Conservation (phyloP, 2,113 vertebrate genomes). For the Perognathus longimembris region DNA sequence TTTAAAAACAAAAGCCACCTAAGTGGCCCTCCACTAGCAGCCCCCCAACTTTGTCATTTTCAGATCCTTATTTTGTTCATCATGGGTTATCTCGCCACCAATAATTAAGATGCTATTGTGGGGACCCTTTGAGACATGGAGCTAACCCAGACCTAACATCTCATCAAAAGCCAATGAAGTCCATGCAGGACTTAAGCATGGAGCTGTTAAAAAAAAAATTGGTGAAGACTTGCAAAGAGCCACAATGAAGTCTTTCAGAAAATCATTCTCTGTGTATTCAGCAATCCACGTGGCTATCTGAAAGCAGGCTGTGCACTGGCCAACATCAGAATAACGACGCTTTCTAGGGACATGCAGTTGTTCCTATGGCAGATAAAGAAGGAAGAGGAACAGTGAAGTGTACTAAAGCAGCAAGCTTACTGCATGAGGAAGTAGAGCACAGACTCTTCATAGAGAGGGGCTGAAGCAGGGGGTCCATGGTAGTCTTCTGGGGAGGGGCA, state of each 20-base stretch:
- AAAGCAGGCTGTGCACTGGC: neutral
- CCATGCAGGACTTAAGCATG: neutral
- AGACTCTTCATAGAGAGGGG: too few relatives aligned
- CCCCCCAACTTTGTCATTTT: constrained; percentile 84
- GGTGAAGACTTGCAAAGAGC: neutral
- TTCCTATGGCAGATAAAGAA: too few relatives aligned
- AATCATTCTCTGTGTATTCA: neutral
- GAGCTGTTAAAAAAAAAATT: neutral
- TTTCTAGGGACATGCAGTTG: too few relatives aligned
- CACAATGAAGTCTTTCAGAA: neutral
- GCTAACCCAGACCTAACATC: constrained; percentile 67
- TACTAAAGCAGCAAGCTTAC: too few relatives aligned
- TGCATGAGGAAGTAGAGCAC: too few relatives aligned
- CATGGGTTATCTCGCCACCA: constrained; percentile 82
- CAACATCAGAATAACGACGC: neutral
- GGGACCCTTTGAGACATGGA: constrained; percentile 79
- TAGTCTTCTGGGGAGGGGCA: too few relatives aligned
- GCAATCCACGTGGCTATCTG: neutral
- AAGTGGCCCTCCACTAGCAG: too few relatives aligned
- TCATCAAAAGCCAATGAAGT: constrained; percentile 71
- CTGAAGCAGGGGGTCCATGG: too few relatives aligned
- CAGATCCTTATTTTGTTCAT: constrained; percentile 82
- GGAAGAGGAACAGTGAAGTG: too few relatives aligned
- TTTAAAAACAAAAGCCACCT: too few relatives aligned
- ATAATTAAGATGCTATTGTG: constrained; percentile 83